Evolutionary conservation across 2,888 invertebrate genomes (phyloP).

Genomic region (Oscheius sp.): DNA sequence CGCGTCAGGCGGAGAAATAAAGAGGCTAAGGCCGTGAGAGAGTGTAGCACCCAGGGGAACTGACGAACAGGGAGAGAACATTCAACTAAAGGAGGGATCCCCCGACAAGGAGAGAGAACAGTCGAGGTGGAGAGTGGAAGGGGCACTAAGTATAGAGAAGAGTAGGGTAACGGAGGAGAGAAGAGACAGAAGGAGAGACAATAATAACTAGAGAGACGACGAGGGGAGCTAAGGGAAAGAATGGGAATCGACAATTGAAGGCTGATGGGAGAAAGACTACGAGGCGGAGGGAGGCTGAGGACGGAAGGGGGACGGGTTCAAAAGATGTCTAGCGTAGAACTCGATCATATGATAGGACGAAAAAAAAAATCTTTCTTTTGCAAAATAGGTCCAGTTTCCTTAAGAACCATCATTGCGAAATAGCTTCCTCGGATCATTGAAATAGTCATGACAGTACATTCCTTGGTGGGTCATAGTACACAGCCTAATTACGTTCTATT

Average conservation of each 20-base stretch:
- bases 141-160: conserved; percentile 15
- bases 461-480: too few relatives aligned
- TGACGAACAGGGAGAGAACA: conserved; percentile 11
- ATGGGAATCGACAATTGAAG: conserved; percentile 23
- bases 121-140: conserved; percentile 4
- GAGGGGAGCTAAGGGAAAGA: conserved; percentile 27
- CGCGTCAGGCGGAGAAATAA: neutral
- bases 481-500: too few relatives aligned
- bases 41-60: conserved; percentile 20
- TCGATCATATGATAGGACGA: too few relatives aligned
- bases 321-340: neutral
- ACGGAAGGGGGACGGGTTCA: neutral
- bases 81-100: neutral
- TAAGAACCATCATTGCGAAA: too few relatives aligned
- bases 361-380: neutral
- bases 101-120: neutral
- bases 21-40: conserved; percentile 28
- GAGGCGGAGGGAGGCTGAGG: neutral
- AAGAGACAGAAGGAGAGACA: neutral
- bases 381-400: too few relatives aligned
- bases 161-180: conserved; percentile 9
- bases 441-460: too few relatives aligned
- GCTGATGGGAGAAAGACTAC: neutral
- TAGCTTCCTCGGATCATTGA: too few relatives aligned
- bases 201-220: neutral